Evolutionary conservation across 2,888 invertebrate species (phyloP).

Genomic region (Hyles lineata): DNA sequence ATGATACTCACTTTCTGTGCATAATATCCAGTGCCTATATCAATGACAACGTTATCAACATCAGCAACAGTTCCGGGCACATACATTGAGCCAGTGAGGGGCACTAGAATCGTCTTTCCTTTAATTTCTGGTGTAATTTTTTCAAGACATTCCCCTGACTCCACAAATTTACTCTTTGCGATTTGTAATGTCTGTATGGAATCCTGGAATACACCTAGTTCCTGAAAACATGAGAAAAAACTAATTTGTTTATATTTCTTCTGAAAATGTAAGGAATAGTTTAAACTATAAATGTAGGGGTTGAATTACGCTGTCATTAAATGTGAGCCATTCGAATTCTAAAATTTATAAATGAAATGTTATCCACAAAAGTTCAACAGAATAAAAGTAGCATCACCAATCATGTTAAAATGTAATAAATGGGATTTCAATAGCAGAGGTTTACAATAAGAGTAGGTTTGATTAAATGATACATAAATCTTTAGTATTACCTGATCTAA

Average conservation of each 20-base stretch:
- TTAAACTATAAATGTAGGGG: conserved; percentile 31
- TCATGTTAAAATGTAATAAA: too few relatives aligned
- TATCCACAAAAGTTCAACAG: too few relatives aligned
- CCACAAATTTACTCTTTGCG: conserved; percentile 95
- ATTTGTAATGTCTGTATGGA: conserved; percentile 95
- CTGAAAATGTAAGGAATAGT: not conserved
- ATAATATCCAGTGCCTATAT: conserved; percentile 98
- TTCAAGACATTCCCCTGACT: conserved; percentile 93
- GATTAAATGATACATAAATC: too few relatives aligned
- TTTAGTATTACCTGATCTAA: conserved; percentile 88
- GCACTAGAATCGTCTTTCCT: conserved; percentile 95
- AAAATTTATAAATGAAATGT: too few relatives aligned
- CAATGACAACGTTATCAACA: conserved; percentile 94
- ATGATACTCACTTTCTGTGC: conserved; percentile 91
- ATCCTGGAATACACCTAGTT: conserved; percentile 94
- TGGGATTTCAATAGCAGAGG: too few relatives aligned
- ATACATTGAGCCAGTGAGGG: conserved; percentile 98
- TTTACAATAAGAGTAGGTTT: too few relatives aligned
- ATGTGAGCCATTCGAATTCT: too few relatives aligned
- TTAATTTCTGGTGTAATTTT: conserved; percentile 90
- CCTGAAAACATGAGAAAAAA: conserved; percentile 78
- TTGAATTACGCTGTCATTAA: not conserved
- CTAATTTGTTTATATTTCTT: conserved; percentile 11
- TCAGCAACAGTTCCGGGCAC: conserved; percentile 95
- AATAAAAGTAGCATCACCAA: too few relatives aligned